Conservation (phyloP, 2,113 vertebrate genomes). For the Neoarius graeffei region DNA sequence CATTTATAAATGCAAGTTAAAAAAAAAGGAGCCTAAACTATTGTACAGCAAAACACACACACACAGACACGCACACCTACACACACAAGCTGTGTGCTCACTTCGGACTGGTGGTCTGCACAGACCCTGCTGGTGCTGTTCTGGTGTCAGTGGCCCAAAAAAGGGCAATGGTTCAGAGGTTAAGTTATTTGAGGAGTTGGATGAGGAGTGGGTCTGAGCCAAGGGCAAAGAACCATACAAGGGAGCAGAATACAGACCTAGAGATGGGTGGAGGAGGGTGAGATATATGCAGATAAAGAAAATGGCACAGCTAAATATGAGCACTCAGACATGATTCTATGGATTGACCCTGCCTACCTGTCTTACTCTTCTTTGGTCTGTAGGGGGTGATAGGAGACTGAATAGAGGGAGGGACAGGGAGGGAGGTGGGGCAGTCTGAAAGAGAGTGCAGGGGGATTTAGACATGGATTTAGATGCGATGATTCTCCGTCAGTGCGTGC, state of each 20-base stretch:
- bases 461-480: background rate
- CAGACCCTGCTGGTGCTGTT: conserved; percentile 63
- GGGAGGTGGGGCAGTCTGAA: conserved; percentile 66
- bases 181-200: conserved; percentile 50
- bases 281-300: conserved; percentile 12
- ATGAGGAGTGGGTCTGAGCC: conserved; percentile 54
- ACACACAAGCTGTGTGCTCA: conserved; percentile 57
- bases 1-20: background rate
- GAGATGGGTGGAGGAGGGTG: conserved; percentile 59
- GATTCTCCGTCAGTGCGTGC: background rate
- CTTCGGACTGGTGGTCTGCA: conserved; percentile 65
- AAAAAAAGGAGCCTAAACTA: background rate
- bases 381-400: conserved; percentile 70
- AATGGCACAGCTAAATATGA: conserved; percentile 13
- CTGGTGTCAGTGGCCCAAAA: conserved; percentile 56
- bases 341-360: conserved; percentile 44
- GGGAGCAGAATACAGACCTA: conserved; percentile 61
- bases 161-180: conserved; percentile 62
- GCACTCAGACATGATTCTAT: background rate
- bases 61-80: background rate
- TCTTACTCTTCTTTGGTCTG: conserved; percentile 55
- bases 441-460: conserved; percentile 37
- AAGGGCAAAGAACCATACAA: conserved; percentile 67
- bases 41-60: background rate
- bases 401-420: conserved; percentile 64